A percentile compares a stretch with the other conserved stretches of the same genome.
Conservation (phyloP, 2,888 invertebrate species). For the Anarsia innoxiella region DNA sequence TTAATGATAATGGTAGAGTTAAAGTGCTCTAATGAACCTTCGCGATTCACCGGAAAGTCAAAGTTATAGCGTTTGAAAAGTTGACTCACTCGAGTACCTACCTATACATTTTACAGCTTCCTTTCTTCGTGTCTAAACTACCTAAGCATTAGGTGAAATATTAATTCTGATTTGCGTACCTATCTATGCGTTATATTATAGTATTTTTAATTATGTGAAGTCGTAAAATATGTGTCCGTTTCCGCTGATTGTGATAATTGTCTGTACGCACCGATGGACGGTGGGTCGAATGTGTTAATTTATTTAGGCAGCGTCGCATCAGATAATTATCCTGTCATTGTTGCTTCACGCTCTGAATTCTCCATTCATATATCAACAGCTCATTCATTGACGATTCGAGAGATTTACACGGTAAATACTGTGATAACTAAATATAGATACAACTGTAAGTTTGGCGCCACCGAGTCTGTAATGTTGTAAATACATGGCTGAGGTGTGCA, state of each 20-base stretch:
- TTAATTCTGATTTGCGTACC: too few species aligned
- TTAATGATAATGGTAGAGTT: too few species aligned
- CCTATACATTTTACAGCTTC: too few species aligned
- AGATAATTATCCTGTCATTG: slow-evolving; percentile 45
- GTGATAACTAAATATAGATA: slow-evolving; percentile 51
- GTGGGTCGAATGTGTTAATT: slow-evolving; percentile 4
- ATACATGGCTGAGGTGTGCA: slow-evolving; percentile 29
- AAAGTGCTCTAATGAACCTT: too few species aligned
- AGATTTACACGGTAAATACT: not conserved
- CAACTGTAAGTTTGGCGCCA: slow-evolving; percentile 48
- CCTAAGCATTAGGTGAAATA: too few species aligned
- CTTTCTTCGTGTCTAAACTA: too few species aligned
- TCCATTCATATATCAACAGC: slow-evolving; percentile 34
- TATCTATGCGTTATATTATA: too few species aligned
- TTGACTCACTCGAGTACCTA: too few species aligned
- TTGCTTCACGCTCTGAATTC: slow-evolving; percentile 63
- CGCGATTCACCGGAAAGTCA: too few species aligned
- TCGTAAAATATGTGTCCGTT: not conserved
- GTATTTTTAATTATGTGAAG: too few species aligned
- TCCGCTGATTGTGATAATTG: not conserved
- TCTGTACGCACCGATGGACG: not conserved
- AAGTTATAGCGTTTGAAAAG: too few species aligned
- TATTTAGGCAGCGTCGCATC: slow-evolving; percentile 7
- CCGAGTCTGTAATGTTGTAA: slow-evolving; percentile 41
- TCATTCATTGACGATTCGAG: slow-evolving; percentile 40